phyloP scores from a whole-genome alignment of 2,113 vertebrate species.

The Connochaetes taurinus region DNA sequence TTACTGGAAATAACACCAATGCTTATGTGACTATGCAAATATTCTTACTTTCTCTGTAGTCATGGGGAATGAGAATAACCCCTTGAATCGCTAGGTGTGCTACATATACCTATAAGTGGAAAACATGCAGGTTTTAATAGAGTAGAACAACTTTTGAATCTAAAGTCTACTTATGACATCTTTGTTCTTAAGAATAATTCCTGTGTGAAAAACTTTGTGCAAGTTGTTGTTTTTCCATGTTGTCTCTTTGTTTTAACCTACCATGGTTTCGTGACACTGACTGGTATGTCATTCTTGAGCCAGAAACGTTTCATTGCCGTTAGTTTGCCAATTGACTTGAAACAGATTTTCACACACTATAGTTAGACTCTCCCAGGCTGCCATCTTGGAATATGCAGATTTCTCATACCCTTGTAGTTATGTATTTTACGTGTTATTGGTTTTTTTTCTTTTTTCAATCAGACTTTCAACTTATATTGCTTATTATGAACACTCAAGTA shows the following conservation, averaged over 20 bases:
- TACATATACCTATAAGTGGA: not conserved
- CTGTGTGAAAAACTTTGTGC: not conserved
- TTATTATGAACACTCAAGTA: not conserved
- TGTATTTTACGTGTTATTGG: not conserved
- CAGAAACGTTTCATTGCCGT: not conserved
- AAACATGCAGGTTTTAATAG: not conserved
- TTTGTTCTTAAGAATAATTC: not conserved
- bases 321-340: not conserved
- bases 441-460: not conserved
- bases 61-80: not conserved
- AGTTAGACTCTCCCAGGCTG: not conserved
- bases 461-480: not conserved
- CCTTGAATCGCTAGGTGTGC: not conserved
- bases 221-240: not conserved
- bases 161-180: not conserved
- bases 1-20: not conserved
- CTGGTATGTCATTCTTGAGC: not conserved
- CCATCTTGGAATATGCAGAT: not conserved
- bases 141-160: not conserved
- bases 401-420: not conserved
- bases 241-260: not conserved
- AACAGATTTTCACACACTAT: not conserved
- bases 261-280: not conserved
- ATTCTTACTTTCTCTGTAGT: not conserved
- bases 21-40: not conserved